Conservation (phyloP, 92 coral and sea anemone species). For the Heliopora coerulea region DNA sequence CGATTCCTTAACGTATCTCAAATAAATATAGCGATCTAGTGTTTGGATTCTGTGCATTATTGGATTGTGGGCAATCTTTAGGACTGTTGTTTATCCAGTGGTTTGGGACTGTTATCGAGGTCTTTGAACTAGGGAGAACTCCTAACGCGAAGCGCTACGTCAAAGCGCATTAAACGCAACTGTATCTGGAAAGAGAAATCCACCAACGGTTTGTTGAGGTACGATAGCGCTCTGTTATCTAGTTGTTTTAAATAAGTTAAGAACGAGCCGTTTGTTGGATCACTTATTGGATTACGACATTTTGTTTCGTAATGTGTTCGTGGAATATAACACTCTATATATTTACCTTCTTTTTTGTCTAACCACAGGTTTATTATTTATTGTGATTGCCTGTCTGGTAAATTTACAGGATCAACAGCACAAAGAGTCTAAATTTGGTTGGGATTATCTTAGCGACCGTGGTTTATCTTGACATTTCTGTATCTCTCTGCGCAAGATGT, state of each 20-base stretch:
- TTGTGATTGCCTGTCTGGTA: too few relatives aligned
- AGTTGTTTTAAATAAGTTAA: neutral
- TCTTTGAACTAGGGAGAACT: neutral
- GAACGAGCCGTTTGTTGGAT: neutral
- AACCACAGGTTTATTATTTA: too few relatives aligned
- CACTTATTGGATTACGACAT: neutral
- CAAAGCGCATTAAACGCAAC: neutral
- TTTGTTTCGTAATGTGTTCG: neutral
- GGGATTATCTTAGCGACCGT: neutral
- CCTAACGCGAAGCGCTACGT: neutral
- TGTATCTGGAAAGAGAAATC: too few relatives aligned
- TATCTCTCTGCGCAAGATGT: conserved; percentile 27
- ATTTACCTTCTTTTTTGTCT: neutral
- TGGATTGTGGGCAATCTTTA: neutral
- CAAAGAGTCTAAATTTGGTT: neutral
- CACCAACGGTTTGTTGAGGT: too few relatives aligned
- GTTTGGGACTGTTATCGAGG: neutral
- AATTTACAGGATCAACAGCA: too few relatives aligned
- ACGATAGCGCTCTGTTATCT: too few relatives aligned
- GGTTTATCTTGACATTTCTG: neutral
- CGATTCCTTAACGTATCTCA: too few relatives aligned
- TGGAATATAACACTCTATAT: neutral
- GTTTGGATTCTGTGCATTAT: too few relatives aligned
- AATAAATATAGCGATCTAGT: too few relatives aligned
- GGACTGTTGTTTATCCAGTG: conserved; percentile 1